Evolutionary conservation across 2,797 vertebrate genomes (phyloP), one percentile per base, ranked within the genome.

Genomic region (Leptodactylus fallax): DNA sequence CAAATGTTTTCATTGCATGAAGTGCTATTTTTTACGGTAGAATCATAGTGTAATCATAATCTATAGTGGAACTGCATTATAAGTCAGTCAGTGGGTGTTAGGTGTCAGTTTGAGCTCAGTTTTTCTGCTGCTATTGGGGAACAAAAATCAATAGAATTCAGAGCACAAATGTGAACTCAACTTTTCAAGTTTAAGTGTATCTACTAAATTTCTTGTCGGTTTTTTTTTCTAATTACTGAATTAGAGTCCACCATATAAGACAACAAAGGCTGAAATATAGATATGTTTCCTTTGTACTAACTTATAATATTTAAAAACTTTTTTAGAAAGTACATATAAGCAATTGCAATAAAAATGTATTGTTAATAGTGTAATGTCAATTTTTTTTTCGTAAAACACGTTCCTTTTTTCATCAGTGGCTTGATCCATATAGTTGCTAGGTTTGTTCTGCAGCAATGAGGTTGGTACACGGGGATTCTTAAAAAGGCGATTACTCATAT

Each of bases 401-500:
- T 61, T 76, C 25, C 7, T 21, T 76, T 56, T 85, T 76, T 58
- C 53, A 61, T 58, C 14, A 77, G 1, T 51, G 45, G 45, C n/a
- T 47, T 25, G 71, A 63, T 85, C 56, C 72, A 77, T 85, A 19
- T 11, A 76, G 56, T 78, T 74, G 69, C 58, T 83, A 63, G 45
- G 3, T 85, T 85, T 77, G 23, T 85, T 77, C 58, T 78, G 45
- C 72, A 27, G 58, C 72, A 55, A 16, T 56, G 19, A 86, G 61
- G 49, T 69, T 79, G 83, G 21, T 21, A 36, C 16, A 17, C 16
- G 63, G 58, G 58, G 47, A 67, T 56, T 65, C 21, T 69, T 86
- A 67, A 86, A 79, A 71, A 65, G 23, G 60, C n/a, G 72, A 86
- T 86, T 79, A 79, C 85, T 86, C 85, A 79, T 86, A 86, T 25